phyloP scores from a whole-genome alignment of 1,140 invertebrate species.

The Argopecten irradians region DNA sequence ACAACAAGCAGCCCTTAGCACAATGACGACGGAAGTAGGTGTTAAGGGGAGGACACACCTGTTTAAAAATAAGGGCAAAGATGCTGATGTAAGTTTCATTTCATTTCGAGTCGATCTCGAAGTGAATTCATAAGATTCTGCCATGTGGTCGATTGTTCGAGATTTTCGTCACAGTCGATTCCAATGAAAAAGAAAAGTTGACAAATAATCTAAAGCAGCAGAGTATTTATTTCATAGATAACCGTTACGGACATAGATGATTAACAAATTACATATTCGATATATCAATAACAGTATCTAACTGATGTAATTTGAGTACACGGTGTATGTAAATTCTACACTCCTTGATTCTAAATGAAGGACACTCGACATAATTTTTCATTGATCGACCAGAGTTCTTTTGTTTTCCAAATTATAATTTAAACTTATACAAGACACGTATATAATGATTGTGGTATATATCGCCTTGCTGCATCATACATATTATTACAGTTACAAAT shows the following conservation, averaged over 20 bases:
- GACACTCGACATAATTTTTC: neutral
- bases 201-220: neutral
- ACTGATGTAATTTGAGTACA: too few species aligned
- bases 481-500: too few species aligned
- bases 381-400: neutral
- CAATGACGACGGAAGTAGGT: constrained; percentile 40
- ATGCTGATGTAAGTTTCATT: constrained; percentile 90
- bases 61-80: constrained; percentile 98
- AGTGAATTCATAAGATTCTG: neutral
- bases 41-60: constrained; percentile 84
- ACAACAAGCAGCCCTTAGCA: neutral
- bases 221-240: neutral
- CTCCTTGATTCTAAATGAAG: neutral
- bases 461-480: too few species aligned
- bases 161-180: neutral
- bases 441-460: too few species aligned
- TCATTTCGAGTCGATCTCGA: neutral
- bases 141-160: constrained; percentile 14
- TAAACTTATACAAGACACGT: too few species aligned
- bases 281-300: too few species aligned
- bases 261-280: too few species aligned
- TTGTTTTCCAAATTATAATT: neutral
- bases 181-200: neutral
- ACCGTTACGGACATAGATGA: neutral
- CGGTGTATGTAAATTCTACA: too few species aligned